Evolutionary conservation across 1,140 invertebrate genomes (phyloP).

Genomic region (Tetranychus urticae): DNA sequence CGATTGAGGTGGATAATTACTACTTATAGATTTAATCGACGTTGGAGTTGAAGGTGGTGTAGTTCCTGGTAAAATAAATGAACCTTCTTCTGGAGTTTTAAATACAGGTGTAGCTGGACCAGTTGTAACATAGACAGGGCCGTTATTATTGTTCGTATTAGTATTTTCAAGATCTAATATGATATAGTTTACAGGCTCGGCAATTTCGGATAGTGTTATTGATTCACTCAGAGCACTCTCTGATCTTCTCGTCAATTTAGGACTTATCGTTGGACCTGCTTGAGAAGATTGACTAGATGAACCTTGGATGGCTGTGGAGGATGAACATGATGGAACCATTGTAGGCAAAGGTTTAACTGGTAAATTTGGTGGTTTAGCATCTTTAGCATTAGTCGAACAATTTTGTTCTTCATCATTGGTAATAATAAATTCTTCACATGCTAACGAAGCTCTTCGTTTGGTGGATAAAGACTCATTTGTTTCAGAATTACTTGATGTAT

Average conservation of each 20-base stretch:
- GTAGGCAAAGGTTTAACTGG: not conserved
- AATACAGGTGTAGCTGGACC: constrained; percentile 13
- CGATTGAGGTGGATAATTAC: constrained; percentile 6
- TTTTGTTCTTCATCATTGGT: not conserved
- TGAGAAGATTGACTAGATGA: too few relatives aligned
- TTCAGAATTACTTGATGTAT: not conserved
- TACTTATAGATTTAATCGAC: constrained; percentile 2
- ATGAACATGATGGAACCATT: not conserved
- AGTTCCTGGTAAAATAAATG: not conserved
- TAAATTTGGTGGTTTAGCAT: not conserved
- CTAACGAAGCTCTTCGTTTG: not conserved
- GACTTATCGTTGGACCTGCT: not conserved
- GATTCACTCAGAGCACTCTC: not conserved
- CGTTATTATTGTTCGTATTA: constrained; percentile 7
- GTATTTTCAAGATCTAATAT: constrained; percentile 39
- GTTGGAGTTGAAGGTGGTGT: constrained; percentile 9
- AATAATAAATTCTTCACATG: not conserved
- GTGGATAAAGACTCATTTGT: not conserved
- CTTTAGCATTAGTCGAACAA: not conserved
- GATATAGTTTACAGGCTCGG: constrained; percentile 30
- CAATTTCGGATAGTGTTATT: not conserved
- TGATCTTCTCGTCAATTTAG: not conserved
- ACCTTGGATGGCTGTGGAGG: not conserved
- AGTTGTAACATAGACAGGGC: constrained; percentile 18
- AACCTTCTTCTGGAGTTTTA: constrained; percentile 7